Base-by-base conservation (phyloP, 2,113 vertebrate genomes). In the Sturnira hondurensis region DNA sequence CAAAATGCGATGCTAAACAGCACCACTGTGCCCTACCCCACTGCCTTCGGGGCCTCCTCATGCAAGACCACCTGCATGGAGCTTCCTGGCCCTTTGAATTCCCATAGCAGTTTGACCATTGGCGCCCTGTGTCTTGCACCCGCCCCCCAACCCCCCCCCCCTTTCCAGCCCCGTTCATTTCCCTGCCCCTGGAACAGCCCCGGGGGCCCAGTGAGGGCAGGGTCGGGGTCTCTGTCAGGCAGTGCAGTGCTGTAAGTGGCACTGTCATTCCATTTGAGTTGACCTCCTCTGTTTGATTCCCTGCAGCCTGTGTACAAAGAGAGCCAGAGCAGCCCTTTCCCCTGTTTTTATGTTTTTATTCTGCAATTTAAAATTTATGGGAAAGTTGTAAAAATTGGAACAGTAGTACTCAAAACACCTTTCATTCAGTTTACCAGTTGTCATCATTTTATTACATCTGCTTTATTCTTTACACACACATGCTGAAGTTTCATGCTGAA, bases 261-360 rank as follows among this genome's bases (percentile, higher is more conserved):
- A 24, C 28, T 24, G 17, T 43, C 86, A 78, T 2, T 56, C 17
- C 43, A 17, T 58, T 82, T 52, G 5, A 52, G 73, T 7, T 9
- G 36, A 63, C 50, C 19, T 3, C n/a, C 26, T 70, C 83, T n/a
- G 47, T 61, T n/a, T 56, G 74, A 36, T 80, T 91, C 54, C 63
- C 20, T 38, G 11, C 24, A 10, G 16, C 52, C 3, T 28, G 0
- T 14, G 65, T 45, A 47, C 24, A 20, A 7, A 33, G 31, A 93
- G 43, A 77, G 11, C 33, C 24, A 63, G 13, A 19, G 9, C 24
- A 82, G 47, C 24, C 33, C 22, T 4, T 61, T 81, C 43, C 54
- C 47, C 50, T 61, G 58, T 50, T 77, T 76, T 43, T n/a, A 4
- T 83, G 4, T 71, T 94, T 89, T 97, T 54, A 68, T 77, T 93